These are phyloP conservation scores for Lipotes vexillifer DNA, from an alignment of 2,113 vertebrate genomes.

Conservation along the genomic window DNA sequence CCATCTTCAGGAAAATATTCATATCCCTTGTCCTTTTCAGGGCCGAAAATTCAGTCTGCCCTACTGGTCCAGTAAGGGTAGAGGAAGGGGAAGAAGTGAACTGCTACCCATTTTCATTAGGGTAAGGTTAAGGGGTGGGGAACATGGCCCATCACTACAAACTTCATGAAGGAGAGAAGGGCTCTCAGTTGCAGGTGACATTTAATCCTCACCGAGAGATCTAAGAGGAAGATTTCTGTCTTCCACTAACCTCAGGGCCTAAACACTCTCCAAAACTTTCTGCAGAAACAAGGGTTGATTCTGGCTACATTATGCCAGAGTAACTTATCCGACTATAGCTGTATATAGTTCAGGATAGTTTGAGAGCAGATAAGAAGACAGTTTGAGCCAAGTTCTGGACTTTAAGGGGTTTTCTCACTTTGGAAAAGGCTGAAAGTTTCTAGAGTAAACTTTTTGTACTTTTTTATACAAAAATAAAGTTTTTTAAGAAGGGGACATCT, in stretches of 20 bases:
- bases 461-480: constrained; percentile 65
- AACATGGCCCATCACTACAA: not conserved
- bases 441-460: constrained; percentile 61
- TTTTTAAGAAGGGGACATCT: constrained; percentile 61
- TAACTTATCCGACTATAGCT: not conserved
- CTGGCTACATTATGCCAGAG: not conserved
- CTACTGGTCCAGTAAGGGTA: not conserved
- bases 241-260: not conserved
- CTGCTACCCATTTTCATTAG: not conserved
- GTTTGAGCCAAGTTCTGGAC: not conserved
- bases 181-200: not conserved
- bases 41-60: not conserved
- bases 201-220: not conserved
- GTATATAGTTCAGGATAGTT: not conserved
- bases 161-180: not conserved
- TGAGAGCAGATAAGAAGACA: not conserved
- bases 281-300: not conserved
- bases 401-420: constrained; percentile 53
- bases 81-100: not conserved
- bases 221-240: not conserved
- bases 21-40: not conserved
- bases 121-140: not conserved
- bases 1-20: not conserved
- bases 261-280: not conserved
- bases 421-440: constrained; percentile 67